Evolutionary conservation across 2,113 vertebrate genomes (phyloP).

Genomic region (Albula glossodonta): DNA sequence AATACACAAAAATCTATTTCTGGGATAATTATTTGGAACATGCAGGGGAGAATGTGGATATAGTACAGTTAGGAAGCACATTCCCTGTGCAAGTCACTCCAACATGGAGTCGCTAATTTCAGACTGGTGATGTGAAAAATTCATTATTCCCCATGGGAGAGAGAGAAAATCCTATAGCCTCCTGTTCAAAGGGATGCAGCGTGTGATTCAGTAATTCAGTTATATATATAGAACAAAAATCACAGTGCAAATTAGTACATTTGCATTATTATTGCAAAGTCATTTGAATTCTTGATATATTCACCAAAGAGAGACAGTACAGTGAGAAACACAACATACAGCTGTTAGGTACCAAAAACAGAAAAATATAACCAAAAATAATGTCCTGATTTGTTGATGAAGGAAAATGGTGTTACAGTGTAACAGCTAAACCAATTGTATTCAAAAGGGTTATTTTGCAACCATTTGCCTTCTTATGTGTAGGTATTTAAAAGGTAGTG

Average conservation of each 20-base stretch:
- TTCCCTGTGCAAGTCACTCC: constrained; percentile 39
- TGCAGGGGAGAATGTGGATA: constrained; percentile 50
- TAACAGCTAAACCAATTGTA: too few species aligned
- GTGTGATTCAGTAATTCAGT: background rate
- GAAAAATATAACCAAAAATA: too few species aligned
- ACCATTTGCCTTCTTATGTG: too few species aligned
- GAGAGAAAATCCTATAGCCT: constrained; percentile 18
- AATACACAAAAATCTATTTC: constrained; percentile 40
- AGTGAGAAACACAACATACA: too few species aligned
- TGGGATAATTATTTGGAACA: constrained; percentile 30
- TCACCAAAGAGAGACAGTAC: too few species aligned
- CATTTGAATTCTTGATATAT: constrained; percentile 22
- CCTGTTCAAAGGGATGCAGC: constrained; percentile 22
- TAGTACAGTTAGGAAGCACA: constrained; percentile 43
- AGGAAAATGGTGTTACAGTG: too few species aligned
- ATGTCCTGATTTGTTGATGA: too few species aligned
- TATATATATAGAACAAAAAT: constrained; percentile 49
- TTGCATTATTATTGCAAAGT: constrained; percentile 61
- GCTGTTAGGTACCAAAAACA: constrained; percentile 38
- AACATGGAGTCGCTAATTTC: constrained; percentile 40
- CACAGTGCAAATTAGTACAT: constrained; percentile 70
- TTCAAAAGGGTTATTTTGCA: too few species aligned
- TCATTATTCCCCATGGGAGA: constrained; percentile 16
- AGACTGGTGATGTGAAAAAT: constrained; percentile 31
- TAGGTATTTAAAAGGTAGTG: too few species aligned